Conservation (phyloP, 2,797 vertebrate species). For the Tiaroga cobitis region DNA sequence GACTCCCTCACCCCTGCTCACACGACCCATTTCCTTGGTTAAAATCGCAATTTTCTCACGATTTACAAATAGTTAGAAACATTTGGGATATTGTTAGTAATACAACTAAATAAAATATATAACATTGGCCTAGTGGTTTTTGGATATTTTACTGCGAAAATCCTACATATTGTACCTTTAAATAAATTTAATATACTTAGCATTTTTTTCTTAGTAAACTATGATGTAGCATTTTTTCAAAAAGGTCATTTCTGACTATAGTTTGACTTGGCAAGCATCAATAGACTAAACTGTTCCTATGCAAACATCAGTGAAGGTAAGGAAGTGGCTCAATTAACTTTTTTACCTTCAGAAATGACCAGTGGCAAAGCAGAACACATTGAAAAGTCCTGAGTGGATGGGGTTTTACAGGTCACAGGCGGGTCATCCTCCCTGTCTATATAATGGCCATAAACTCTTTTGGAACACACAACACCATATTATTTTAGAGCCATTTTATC, state of each 20-base stretch:
- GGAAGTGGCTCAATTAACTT: background rate
- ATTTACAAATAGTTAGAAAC: no score
- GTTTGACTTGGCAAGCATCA: background rate
- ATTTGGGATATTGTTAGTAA: no score
- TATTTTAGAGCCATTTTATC: conserved; percentile 37
- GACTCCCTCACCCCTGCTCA: no score
- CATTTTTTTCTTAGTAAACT: background rate
- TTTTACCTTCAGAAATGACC: conserved; percentile 12
- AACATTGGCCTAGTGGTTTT: no score
- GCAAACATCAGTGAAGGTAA: background rate
- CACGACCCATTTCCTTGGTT: no score
- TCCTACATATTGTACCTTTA: no score
- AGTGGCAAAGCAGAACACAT: background rate
- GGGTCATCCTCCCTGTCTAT: background rate
- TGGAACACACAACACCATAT: conserved; percentile 31
- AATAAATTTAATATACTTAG: background rate
- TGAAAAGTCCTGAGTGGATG: conserved; percentile 17
- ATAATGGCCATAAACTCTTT: conserved; percentile 3
- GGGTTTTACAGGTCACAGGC: conserved; percentile 23
- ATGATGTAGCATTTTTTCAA: background rate
- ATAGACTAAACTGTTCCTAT: background rate
- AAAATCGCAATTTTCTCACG: no score
- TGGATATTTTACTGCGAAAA: no score
- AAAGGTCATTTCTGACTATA: background rate
- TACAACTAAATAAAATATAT: no score